phyloP scores from a whole-genome alignment of 2,797 vertebrate genomes.

The Manis crassicaudata region DNA sequence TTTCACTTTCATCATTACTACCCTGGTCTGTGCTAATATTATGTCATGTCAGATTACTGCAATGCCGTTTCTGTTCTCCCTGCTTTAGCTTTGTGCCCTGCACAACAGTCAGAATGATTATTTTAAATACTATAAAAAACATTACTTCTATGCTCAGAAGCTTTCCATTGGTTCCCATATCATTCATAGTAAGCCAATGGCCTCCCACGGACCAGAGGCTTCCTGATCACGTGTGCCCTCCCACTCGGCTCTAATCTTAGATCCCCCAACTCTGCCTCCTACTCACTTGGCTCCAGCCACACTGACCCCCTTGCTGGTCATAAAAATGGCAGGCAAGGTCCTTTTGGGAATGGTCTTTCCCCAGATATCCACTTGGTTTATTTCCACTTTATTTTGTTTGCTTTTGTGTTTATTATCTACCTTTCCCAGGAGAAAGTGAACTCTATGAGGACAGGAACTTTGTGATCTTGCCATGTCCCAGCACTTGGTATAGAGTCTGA shows the following conservation, averaged over 20 bases:
- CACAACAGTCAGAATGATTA: neutral
- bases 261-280: rapidly evolving
- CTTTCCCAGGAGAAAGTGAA: neutral
- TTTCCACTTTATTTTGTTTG: neutral
- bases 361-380: neutral
- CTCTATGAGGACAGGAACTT: neutral
- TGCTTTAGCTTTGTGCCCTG: neutral
- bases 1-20: neutral
- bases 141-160: neutral
- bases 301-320: too few relatives aligned
- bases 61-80: neutral
- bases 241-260: neutral
- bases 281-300: neutral
- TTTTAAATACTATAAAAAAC: neutral
- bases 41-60: neutral
- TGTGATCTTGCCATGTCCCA: neutral
- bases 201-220: rapidly evolving
- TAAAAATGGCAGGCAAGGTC: neutral
- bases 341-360: neutral
- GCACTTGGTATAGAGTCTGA: neutral
- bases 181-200: neutral
- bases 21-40: neutral
- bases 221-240: rapidly evolving
- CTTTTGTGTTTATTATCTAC: neutral
- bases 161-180: neutral